Evolutionary conservation across 2,113 vertebrate species (phyloP), one percentile per base, ranked within the genome.

Genomic region (Anhinga anhinga): DNA sequence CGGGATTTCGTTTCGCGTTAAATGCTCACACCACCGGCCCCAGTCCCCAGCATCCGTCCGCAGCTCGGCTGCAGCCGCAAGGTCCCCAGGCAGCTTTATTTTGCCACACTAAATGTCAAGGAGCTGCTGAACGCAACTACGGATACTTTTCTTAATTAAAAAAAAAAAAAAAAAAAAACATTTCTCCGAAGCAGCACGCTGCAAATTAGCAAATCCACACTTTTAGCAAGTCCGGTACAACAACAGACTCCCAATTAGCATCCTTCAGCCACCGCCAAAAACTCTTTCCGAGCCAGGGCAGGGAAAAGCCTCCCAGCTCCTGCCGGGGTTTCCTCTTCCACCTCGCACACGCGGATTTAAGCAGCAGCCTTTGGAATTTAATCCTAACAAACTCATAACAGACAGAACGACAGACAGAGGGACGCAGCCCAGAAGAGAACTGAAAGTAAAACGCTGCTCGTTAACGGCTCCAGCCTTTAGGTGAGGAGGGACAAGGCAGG

Each of bases 191-290:
- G 71, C 61, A 16, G 80, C 26, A 18, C 7, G 17, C 65, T 63
- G 36, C 29, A 5, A 66, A 27, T 71, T 11, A 34, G n/a, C 76
- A 91, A 77, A 89, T 42, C 81, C 36, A 1, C 1, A 10, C 81
- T 82, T 40, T 50, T 10, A 17, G 65, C 88, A 62, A 76, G 13
- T 61, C n/a, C 16, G 0, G 2, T 4, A 7, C 34, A 16, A 17
- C 47, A 12, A 20, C 63, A 59, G 52, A 21, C 53, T 66, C 69
- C 55, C 36, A 62, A 89, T 21, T 1, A 50, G 58, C 89, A 91
- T 95, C 97, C 53, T 49, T 27, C 88, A 61, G 85, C 81, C 42
- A 4, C 66, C 34, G 80, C 72, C 90, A 83, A 59, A 49, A 88
- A 42, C 55, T 18, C 63, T 34, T 42, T 38, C 78, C 2, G 3